Conservation (phyloP, 2,113 vertebrate species). For the Istiophorus platypterus region DNA sequence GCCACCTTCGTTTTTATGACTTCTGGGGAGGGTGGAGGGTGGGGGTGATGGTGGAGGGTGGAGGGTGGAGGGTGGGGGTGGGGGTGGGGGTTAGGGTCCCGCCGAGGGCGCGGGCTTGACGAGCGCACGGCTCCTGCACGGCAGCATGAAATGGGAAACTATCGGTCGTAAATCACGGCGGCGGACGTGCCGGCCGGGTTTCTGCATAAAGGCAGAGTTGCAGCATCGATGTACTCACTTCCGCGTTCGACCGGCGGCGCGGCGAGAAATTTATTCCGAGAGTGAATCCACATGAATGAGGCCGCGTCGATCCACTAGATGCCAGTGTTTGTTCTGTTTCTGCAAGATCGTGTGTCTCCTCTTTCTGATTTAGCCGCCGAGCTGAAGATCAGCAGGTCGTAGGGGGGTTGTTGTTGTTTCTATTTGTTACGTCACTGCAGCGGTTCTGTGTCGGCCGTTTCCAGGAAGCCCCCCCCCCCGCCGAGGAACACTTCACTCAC, state of each 20-base stretch:
- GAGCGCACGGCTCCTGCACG: slow-evolving; percentile 36
- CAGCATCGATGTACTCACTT: not conserved
- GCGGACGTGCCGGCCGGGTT: no score
- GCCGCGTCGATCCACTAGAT: slow-evolving; percentile 63
- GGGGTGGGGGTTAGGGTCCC: no score
- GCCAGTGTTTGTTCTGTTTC: slow-evolving; percentile 71
- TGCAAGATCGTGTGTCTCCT: not conserved
- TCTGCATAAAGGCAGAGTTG: slow-evolving; percentile 7
- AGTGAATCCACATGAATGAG: not conserved
- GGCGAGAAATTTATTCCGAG: not conserved
- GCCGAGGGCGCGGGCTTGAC: no score
- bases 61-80: no score
- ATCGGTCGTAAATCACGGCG: slow-evolving; percentile 56
- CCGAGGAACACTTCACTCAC: not conserved
- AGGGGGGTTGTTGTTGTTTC: not conserved
- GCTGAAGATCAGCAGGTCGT: not conserved
- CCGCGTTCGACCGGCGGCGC: no score
- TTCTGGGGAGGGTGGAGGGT: no score
- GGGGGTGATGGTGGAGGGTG: no score
- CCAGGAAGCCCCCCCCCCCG: not conserved
- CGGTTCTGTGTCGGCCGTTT: not conserved
- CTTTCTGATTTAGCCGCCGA: not conserved
- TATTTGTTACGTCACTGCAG: no score
- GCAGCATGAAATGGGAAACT: slow-evolving; percentile 62
- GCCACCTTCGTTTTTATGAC: slow-evolving; percentile 18